Conservation (phyloP, 2,113 vertebrate species). For the Pterocles orientalis region DNA sequence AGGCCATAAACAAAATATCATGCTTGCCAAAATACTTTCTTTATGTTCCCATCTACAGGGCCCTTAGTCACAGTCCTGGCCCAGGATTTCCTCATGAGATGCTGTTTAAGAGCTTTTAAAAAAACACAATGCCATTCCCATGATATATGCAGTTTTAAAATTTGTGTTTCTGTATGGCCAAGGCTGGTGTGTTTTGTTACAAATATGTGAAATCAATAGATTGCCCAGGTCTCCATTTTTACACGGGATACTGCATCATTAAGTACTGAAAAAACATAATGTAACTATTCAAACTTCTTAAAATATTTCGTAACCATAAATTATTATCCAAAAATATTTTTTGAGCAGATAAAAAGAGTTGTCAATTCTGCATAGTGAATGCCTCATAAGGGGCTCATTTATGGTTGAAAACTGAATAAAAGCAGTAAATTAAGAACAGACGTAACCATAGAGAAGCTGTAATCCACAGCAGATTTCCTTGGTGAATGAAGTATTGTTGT, state of each 20-base stretch:
- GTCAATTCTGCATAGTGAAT: slow-evolving; percentile 85
- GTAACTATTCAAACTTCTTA: slow-evolving; percentile 81
- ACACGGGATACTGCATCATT: slow-evolving; percentile 74
- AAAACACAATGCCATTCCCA: slow-evolving; percentile 52
- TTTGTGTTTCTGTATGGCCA: slow-evolving; percentile 66
- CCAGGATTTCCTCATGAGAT: slow-evolving; percentile 69
- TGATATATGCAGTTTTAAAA: slow-evolving; percentile 68
- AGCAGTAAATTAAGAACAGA: slow-evolving; percentile 85
- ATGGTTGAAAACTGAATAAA: slow-evolving; percentile 87
- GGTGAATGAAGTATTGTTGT: slow-evolving; percentile 85
- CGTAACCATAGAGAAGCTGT: slow-evolving; percentile 84
- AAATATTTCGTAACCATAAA: slow-evolving; percentile 86
- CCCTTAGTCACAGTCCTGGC: slow-evolving; percentile 59
- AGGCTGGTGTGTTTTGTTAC: slow-evolving; percentile 70
- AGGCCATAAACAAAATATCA: slow-evolving; percentile 67
- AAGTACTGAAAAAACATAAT: slow-evolving; percentile 78
- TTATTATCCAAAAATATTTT: slow-evolving; percentile 90
- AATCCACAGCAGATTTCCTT: slow-evolving; percentile 84
- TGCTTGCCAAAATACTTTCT: slow-evolving; percentile 49
- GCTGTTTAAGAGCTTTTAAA: slow-evolving; percentile 59
- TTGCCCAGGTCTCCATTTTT: slow-evolving; percentile 71
- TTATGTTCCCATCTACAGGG: slow-evolving; percentile 40
- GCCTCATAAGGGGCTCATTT: slow-evolving; percentile 87
- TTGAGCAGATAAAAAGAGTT: slow-evolving; percentile 87
- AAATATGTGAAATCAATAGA: slow-evolving; percentile 77